Percentiles rank a stretch among this genome's conserved stretches.
Evolutionary conservation across 1,140 invertebrate species (phyloP).

Genomic region (Euwallacea similis): DNA sequence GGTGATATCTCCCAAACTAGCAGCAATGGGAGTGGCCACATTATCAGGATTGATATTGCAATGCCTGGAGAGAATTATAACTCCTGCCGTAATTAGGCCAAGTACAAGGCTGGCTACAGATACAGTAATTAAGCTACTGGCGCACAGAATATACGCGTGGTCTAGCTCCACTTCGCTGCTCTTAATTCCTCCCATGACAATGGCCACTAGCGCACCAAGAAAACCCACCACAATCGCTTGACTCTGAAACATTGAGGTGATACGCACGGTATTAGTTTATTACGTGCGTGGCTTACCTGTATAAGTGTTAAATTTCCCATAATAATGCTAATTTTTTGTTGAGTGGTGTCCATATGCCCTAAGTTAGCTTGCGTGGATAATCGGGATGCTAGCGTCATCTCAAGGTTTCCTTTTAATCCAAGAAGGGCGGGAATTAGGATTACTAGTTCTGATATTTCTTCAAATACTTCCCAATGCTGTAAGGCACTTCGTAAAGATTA

Average conservation of each 20-base stretch:
- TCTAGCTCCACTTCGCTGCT: slow-evolving; percentile 77
- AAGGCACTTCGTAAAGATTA: slow-evolving; percentile 49
- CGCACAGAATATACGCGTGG: slow-evolving; percentile 83
- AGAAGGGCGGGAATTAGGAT: slow-evolving; percentile 92
- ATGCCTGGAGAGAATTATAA: slow-evolving; percentile 73
- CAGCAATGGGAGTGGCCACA: slow-evolving; percentile 87
- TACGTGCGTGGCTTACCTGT: slow-evolving; percentile 4
- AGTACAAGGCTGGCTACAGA: slow-evolving; percentile 82
- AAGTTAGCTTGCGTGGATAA: slow-evolving; percentile 88
- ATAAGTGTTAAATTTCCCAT: slow-evolving; percentile 66
- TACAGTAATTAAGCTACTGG: slow-evolving; percentile 87
- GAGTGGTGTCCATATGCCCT: slow-evolving; percentile 71
- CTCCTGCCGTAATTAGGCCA: slow-evolving; percentile 79
- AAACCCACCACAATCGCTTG: slow-evolving; percentile 94
- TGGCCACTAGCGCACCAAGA: slow-evolving; percentile 82
- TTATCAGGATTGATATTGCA: slow-evolving; percentile 88
- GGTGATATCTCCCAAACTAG: slow-evolving; percentile 81
- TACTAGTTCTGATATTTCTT: slow-evolving; percentile 83
- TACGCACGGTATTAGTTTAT: slow-evolving; percentile 42
- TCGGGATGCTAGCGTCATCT: slow-evolving; percentile 95
- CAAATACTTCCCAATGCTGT: slow-evolving; percentile 87
- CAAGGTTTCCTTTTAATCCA: slow-evolving; percentile 94
- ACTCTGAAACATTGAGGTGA: slow-evolving; percentile 48
- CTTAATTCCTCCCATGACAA: slow-evolving; percentile 81
- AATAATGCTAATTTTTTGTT: slow-evolving; percentile 73